Evolutionary conservation across 2,797 vertebrate species (phyloP).

Genomic region (Myotis daubentonii): DNA sequence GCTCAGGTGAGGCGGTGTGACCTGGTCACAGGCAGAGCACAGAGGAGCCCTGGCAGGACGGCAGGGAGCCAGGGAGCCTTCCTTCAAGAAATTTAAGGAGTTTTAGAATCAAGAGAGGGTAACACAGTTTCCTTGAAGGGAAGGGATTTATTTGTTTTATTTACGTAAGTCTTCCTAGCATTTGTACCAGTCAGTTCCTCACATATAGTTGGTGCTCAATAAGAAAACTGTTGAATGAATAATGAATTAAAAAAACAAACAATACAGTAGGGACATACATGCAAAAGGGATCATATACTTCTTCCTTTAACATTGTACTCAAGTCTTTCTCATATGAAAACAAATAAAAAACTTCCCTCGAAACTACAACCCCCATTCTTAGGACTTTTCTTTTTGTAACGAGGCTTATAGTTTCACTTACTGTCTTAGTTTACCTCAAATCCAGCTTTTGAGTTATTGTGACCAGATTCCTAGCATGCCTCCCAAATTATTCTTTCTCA

Average conservation of each 20-base stretch:
- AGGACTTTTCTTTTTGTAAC: not conserved
- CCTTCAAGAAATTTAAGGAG: not conserved
- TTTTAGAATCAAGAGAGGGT: not conserved
- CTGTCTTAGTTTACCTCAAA: constrained; percentile 11
- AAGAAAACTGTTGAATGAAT: not conserved
- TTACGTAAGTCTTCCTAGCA: not conserved
- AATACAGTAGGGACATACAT: not conserved
- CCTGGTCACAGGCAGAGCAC: not conserved
- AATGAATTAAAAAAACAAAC: not conserved
- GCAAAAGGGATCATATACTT: not conserved
- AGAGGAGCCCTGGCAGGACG: not conserved
- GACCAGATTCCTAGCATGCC: not conserved
- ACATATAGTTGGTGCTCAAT: not conserved
- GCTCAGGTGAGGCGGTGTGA: rapidly evolving
- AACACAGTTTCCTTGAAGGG: not conserved
- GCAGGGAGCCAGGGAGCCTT: not conserved
- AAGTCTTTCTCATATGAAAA: constrained; percentile 25
- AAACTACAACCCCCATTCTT: not conserved
- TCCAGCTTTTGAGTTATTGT: constrained; percentile 3
- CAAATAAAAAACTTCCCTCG: not conserved
- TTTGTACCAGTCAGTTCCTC: not conserved
- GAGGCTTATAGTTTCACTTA: not conserved
- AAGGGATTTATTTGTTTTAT: not conserved
- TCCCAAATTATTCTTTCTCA: constrained; percentile 42
- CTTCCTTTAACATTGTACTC: not conserved